Conservation (phyloP, 2,113 vertebrate genomes). For the Hystrix brachyura region DNA sequence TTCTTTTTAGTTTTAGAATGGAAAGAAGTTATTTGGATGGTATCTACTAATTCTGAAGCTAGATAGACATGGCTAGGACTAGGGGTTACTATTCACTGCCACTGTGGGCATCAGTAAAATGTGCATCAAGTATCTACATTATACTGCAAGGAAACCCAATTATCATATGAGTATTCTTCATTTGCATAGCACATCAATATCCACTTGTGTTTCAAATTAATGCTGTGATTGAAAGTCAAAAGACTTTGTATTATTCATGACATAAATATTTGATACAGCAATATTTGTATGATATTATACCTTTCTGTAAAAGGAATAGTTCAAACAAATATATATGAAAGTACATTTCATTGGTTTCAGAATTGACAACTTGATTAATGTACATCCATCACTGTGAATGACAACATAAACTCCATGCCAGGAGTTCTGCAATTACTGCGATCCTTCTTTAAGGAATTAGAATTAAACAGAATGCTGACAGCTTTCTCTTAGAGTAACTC, state of each 20-base stretch:
- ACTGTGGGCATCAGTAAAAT: not conserved
- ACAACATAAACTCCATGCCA: conserved; percentile 82
- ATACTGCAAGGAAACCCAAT: not conserved
- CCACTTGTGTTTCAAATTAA: conserved; percentile 53
- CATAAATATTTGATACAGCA: conserved; percentile 56
- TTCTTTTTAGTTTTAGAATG: not conserved
- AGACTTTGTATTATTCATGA: conserved; percentile 43
- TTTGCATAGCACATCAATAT: conserved; percentile 43
- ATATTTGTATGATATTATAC: conserved; percentile 60
- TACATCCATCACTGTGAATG: conserved; percentile 82
- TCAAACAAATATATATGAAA: conserved; percentile 83
- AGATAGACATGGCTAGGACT: not conserved
- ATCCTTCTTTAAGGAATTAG: conserved; percentile 82
- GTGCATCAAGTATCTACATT: not conserved
- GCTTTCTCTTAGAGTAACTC: conserved; percentile 68
- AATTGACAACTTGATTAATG: conserved; percentile 82
- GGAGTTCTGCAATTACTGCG: conserved; percentile 82
- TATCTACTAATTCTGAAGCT: not conserved
- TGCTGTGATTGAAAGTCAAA: conserved; percentile 58
- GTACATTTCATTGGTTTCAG: conserved; percentile 69
- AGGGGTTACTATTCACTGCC: not conserved
- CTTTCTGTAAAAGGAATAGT: conserved; percentile 73
- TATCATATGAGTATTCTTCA: conserved; percentile 43
- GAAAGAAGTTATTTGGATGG: not conserved
- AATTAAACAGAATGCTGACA: conserved; percentile 81